These are phyloP conservation scores for Chrysodeixis includens DNA, from an alignment of 2,888 invertebrate genomes.

Conservation along the genomic window DNA sequence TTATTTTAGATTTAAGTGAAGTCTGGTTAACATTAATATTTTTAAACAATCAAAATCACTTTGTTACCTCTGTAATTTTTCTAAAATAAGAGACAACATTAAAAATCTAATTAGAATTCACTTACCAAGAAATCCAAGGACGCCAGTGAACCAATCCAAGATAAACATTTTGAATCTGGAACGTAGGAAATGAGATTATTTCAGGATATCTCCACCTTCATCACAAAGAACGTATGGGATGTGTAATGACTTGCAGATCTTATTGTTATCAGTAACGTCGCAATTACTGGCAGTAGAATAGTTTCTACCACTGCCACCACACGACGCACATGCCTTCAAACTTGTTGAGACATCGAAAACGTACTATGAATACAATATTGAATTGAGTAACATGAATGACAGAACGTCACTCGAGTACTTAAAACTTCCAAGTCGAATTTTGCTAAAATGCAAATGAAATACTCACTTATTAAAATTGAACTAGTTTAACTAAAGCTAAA, in stretches of 20 bases:
- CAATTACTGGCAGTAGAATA: constrained; percentile 60
- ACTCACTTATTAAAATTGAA: constrained; percentile 87
- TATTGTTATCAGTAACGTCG: constrained; percentile 72
- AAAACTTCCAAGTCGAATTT: constrained; percentile 70
- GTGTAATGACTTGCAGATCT: constrained; percentile 82
- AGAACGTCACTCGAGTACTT: constrained; percentile 82
- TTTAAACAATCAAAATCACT: neutral
- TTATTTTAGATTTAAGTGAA: neutral
- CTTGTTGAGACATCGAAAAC: constrained; percentile 65
- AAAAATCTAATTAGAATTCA: constrained; percentile 53
- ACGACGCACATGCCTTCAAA: constrained; percentile 62
- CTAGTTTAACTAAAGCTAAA: constrained; percentile 84
- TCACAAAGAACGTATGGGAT: constrained; percentile 75
- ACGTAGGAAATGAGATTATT: constrained; percentile 70
- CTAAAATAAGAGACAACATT: neutral
- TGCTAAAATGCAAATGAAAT: constrained; percentile 66
- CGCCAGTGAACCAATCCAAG: constrained; percentile 98
- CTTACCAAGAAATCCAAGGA: constrained; percentile 97
- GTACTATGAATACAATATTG: constrained; percentile 76
- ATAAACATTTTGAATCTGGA: constrained; percentile 94
- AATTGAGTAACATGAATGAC: constrained; percentile 86
- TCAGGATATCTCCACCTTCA: constrained; percentile 59
- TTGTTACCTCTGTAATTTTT: neutral
- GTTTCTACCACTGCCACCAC: constrained; percentile 55
- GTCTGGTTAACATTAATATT: neutral